Evolutionary conservation across 2,797 vertebrate species (phyloP), one percentile per base, ranked within the genome.

Genomic region (Oreochromis mossambicus): DNA sequence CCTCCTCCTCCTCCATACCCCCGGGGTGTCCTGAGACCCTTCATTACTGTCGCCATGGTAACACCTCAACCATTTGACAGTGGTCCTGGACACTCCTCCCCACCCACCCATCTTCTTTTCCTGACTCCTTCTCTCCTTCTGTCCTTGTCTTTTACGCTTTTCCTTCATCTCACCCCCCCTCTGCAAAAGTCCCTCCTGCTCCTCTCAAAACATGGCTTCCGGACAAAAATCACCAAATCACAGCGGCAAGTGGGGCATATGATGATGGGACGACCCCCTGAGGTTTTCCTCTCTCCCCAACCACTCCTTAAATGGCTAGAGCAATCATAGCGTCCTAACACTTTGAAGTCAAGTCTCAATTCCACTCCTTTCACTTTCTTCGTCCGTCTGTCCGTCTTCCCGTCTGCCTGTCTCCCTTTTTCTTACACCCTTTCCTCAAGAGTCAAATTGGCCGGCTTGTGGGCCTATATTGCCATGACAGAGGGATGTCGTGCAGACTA

Each of bases 41-140:
- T 97, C 96, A 96, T 97, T 96, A 96, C 95, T 96, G 96, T 96
- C 94, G 86, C 93, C 95, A 96, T 95, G 96, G 96, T 93, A 96
- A 96, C 95, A 94, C 90, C 94, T 96, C 95, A 95, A 96, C 94
- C 95, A 90, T 95, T 95, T 94, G 95, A 96, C 95, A 95, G 95
- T 90, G 88, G 92, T 68, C 56, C 80, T 81, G 66, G 93, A 89
- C 92, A 88, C 83, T 91, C 88, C 86, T 84, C 85, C 80, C 86
- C 91, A 76, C 54, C 77, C 58, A 36, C 58, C 58, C 32, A 63
- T 36, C 32, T 63, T 95, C 84, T 77, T 78, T 70, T 63, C 56
- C 80, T 82, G 21, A 88, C 83, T 91, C 88, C 87, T 86, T 88
- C 85, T 79, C 73, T 88, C 84, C 79, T 50, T 81, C 85, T 86